These are phyloP conservation scores for Rousettus leschenaultii DNA, from an alignment of 2,113 vertebrate species.

Conservation along the genomic window DNA sequence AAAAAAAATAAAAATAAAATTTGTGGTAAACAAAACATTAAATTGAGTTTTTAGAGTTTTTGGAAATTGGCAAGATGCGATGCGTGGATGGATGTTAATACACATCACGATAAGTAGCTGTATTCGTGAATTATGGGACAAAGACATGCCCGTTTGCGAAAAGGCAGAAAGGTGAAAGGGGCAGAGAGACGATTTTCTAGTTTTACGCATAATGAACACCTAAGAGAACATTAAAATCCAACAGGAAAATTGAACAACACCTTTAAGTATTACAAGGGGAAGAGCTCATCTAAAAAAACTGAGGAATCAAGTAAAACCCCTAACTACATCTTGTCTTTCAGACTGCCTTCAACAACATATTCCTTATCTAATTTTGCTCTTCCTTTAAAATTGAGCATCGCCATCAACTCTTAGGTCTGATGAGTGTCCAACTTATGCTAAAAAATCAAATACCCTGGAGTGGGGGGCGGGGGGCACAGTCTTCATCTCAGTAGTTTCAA, in stretches of 20 bases:
- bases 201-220: slow-evolving; percentile 7
- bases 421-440: neutral
- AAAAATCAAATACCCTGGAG: neutral
- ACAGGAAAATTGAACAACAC: neutral
- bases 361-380: neutral
- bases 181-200: neutral
- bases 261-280: neutral
- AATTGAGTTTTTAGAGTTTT: neutral
- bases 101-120: neutral
- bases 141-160: neutral
- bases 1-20: neutral
- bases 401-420: neutral
- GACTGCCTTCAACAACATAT: neutral
- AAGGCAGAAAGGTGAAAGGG: neutral
- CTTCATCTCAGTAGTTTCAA: neutral
- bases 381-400: neutral
- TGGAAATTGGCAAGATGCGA: neutral
- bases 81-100: neutral
- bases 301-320: neutral
- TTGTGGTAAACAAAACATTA: neutral
- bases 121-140: neutral
- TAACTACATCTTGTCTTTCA: neutral
- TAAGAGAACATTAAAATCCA: neutral
- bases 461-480: accelerated
- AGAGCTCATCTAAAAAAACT: neutral